These are phyloP conservation scores for Lasioglossum vierecki DNA, from an alignment of 2,888 invertebrate species.

Conservation along the genomic window DNA sequence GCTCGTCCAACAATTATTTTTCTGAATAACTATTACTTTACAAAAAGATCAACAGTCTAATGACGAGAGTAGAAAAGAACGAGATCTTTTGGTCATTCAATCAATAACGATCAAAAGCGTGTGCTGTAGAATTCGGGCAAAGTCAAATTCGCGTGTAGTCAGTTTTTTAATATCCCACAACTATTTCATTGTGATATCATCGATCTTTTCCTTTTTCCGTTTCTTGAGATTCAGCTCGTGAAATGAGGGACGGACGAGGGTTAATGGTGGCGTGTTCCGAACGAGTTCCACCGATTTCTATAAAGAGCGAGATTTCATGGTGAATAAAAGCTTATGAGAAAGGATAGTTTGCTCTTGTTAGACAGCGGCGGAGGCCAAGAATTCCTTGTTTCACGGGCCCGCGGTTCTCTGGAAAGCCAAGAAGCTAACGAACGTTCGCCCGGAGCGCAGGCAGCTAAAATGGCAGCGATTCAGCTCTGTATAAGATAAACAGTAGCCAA, in stretches of 20 bases:
- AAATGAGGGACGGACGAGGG: too few relatives aligned
- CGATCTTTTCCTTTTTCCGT: too few relatives aligned
- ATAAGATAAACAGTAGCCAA: slow-evolving; percentile 75
- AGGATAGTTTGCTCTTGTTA: not conserved
- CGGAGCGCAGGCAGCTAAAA: slow-evolving; percentile 18
- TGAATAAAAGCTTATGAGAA: not conserved
- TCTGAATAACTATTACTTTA: too few relatives aligned
- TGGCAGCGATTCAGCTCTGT: slow-evolving; percentile 40
- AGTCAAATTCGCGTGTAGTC: too few relatives aligned
- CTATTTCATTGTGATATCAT: too few relatives aligned
- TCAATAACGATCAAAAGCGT: too few relatives aligned
- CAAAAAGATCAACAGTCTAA: too few relatives aligned
- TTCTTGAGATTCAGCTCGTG: too few relatives aligned
- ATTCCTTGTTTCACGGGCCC: slow-evolving; percentile 13
- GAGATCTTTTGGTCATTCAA: too few relatives aligned
- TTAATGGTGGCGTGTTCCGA: not conserved
- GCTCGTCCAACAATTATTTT: too few relatives aligned
- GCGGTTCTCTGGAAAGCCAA: slow-evolving; percentile 44
- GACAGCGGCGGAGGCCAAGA: not conserved
- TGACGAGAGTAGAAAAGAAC: not conserved
- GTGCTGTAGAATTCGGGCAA: too few relatives aligned
- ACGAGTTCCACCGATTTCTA: not conserved
- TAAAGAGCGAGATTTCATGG: not conserved
- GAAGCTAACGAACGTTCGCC: slow-evolving; percentile 56
- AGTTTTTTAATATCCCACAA: too few relatives aligned